Percentiles rank a stretch among this genome's conserved stretches.
Conservation (phyloP, 2,888 invertebrate species). For the Ormyrus nitidulus region DNA sequence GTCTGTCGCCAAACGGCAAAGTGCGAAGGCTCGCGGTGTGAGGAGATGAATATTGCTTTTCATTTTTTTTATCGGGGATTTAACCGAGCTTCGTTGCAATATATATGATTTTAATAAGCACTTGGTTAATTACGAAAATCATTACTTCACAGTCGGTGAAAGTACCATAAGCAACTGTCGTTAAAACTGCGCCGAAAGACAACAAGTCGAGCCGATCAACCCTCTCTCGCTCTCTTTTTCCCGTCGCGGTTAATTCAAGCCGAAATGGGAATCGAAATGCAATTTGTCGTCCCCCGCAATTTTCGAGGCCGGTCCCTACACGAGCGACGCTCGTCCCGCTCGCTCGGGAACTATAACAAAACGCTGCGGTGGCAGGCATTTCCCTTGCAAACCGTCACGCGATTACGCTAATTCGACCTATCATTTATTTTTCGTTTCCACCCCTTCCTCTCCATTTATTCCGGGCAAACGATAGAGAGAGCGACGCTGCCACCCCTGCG, state of each 20-base stretch:
- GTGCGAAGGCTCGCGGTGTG: too few relatives aligned
- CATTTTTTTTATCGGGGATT: not conserved
- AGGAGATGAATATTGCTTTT: too few relatives aligned
- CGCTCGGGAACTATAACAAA: slow-evolving; percentile 3
- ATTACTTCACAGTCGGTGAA: too few relatives aligned
- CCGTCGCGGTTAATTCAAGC: slow-evolving; percentile 64
- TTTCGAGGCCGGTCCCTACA: slow-evolving; percentile 57
- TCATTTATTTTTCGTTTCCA: slow-evolving; percentile 74
- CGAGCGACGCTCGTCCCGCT: not conserved
- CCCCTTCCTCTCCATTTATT: slow-evolving; percentile 59
- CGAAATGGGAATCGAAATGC: slow-evolving; percentile 74
- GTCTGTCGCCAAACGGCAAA: too few relatives aligned
- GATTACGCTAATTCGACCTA: slow-evolving; percentile 75
- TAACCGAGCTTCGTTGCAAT: not conserved
- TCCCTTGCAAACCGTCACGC: slow-evolving; percentile 73
- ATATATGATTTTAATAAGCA: slow-evolving; percentile 1
- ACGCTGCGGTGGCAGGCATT: slow-evolving; percentile 61
- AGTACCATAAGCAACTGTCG: too few relatives aligned
- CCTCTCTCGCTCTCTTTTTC: not conserved
- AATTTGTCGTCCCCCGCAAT: slow-evolving; percentile 72
- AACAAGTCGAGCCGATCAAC: not conserved
- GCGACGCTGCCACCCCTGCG: slow-evolving; percentile 21
- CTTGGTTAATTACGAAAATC: too few relatives aligned
- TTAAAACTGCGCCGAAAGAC: not conserved
- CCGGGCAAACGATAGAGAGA: slow-evolving; percentile 47